Conservation (phyloP, 2,113 vertebrate species). For the Oncorhynchus mykiss region DNA sequence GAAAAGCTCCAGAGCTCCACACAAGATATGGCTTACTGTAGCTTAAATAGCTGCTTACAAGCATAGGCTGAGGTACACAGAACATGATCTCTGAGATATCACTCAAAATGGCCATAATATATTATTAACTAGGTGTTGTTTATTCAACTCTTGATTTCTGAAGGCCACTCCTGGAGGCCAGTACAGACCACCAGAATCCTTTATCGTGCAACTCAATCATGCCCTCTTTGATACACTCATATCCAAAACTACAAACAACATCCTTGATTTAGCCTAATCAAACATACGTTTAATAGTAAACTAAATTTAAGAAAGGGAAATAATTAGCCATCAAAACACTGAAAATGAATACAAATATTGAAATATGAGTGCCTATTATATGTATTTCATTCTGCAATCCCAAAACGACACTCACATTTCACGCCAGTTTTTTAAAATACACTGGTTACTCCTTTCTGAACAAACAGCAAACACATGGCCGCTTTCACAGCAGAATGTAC, state of each 20-base stretch:
- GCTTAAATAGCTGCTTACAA: neutral
- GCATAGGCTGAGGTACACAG: neutral
- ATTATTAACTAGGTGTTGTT: neutral
- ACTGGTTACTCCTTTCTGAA: too few species aligned
- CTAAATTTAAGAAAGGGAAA: too few species aligned
- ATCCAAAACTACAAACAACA: neutral
- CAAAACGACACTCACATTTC: too few species aligned
- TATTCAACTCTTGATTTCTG: slow-evolving; percentile 1
- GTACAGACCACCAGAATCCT: neutral
- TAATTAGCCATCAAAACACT: too few species aligned
- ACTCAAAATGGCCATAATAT: neutral
- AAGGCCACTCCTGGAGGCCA: neutral
- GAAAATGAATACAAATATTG: too few species aligned
- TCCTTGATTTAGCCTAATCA: neutral
- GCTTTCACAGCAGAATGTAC: too few species aligned
- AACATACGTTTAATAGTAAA: neutral
- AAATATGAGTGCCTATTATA: too few species aligned
- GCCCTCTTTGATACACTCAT: neutral
- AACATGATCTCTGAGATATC: neutral
- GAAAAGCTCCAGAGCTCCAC: slow-evolving; percentile 32
- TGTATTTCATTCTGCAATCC: too few species aligned
- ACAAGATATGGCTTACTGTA: neutral
- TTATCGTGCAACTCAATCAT: neutral
- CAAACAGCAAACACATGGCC: too few species aligned
- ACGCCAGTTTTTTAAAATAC: too few species aligned